phyloP scores from a whole-genome alignment of 2,888 invertebrate species.

The Trichogramma evanescens region DNA sequence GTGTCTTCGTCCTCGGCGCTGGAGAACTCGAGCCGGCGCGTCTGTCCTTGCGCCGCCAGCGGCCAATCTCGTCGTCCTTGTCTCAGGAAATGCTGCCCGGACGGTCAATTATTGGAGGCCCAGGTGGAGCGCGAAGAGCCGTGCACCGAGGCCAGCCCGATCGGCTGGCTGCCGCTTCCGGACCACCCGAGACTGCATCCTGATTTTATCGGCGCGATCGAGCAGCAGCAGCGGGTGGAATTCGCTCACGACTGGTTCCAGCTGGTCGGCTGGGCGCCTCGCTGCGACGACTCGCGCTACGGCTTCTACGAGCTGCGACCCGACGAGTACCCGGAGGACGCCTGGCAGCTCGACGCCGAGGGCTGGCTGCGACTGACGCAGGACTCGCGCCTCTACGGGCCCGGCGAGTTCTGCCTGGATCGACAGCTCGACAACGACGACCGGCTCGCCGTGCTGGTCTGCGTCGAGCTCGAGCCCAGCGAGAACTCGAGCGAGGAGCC shows the following conservation, averaged over 20 bases:
- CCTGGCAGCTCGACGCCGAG: constrained; percentile 30
- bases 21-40: constrained; percentile 23
- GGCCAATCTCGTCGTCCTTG: constrained; percentile 20
- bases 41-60: constrained; percentile 31
- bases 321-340: constrained; percentile 23
- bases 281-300: neutral
- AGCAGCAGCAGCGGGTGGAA: neutral
- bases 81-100: constrained; percentile 40
- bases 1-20: neutral
- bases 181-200: neutral
- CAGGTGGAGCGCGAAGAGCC: neutral
- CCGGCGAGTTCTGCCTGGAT: constrained; percentile 34
- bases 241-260: constrained; percentile 26
- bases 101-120: constrained; percentile 5
- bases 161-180: neutral
- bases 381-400: constrained; percentile 6
- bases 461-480: constrained; percentile 12
- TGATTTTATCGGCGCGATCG: no score
- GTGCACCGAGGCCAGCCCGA: neutral
- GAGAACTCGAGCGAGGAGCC: neutral
- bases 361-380: constrained; percentile 28
- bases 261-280: constrained; percentile 18
- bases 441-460: constrained; percentile 29
- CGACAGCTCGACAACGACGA: constrained; percentile 21
- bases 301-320: neutral